Evolutionary conservation across 2,113 vertebrate genomes (phyloP), one percentile per base, ranked within the genome.

Genomic region (Tachysurus vachellii): DNA sequence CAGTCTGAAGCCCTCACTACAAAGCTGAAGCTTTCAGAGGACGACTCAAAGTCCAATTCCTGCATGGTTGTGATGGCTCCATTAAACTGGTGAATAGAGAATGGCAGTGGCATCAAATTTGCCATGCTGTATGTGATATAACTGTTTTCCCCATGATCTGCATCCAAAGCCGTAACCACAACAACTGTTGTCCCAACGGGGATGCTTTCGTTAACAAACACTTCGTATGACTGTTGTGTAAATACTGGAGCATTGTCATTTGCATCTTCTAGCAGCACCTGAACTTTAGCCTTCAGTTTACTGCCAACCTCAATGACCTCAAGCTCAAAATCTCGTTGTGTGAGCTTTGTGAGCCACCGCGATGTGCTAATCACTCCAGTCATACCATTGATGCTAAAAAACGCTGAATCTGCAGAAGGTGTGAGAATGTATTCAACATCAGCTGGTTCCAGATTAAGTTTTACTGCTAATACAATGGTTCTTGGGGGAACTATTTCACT

Each of bases 41-140:
- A 97, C 1, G 97, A 97, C 87, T 99, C 98, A 93, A 98, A 99
- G 92, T 99, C 98, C 81, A 99, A 81, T 85, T 97, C 96, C 89
- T 96, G 96, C 5, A 94, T 97, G 26, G 96, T 98, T 89, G 94
- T 97, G 91, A 99, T 95, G 44, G 96, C 87, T 70, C 98, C 98
- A 42, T 97, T 97, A 93, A 99, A 99, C 91, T 99, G 98, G 90
- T 99, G 99, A 88, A 99, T 96, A 86, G 94, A 92, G 91, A 99
- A 99, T 0, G 98, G 98, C 4, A 99, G 87, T 0, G 95, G 88
- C 90, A 96, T 95, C 73, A 98, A 90, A 89, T 96, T 98, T 82
- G 97, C 96, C 84, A 99, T 96, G 89, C 97, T 99, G 42, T 99
- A 99, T 0, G 98, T 99, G 84, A 99, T 99, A 76, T 99, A 99